Base-by-base conservation (phyloP, 2,797 vertebrate species). In the Buphagus erythrorhynchus region DNA sequence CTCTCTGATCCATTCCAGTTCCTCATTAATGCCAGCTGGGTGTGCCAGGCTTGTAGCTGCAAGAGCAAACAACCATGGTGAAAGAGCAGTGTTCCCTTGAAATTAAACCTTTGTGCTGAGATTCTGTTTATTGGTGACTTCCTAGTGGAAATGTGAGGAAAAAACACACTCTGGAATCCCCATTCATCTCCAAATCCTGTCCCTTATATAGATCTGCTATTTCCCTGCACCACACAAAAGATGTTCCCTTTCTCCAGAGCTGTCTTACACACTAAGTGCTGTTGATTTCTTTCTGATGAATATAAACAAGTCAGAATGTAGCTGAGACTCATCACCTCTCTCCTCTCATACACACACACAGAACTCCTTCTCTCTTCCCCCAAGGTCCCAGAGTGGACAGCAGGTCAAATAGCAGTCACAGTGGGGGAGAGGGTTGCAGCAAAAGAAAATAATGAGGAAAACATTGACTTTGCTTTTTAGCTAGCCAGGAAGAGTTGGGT, bases 371-470 rank as follows among this genome's bases (percentile, higher is more conserved):
- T 86, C 58, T 63, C 65, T 69, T 72, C 88, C 96, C 79, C 65
- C 57, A 18, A 88, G 93, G 85, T 96, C 90, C 88, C 29, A 5
- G 69, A 38, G 93, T 15, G 12, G 90, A 33, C 91, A 96, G 38
- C 63, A 10, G 96, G 93, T 96, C 96, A 97, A 79, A 95, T 58
- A 93, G 93, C 96, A 97, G 93, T 71, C 96, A 92, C 96, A 89
- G 94, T 92, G 90, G 91, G 94, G 95, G 91, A 95, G 93, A 96
- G 95, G 71, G 58, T 77, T 96, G 96, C 86, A 79, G 93, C 93
- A 94, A 90, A 66, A 72, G 74, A 69, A 93, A 86, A 92, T 77
- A 69, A 95, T 38, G 88, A 95, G 90, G 93, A 88, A 95, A 96
- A 91, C 88, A 91, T 74, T 77, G 92, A 86, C 88, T 93, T 93